These are phyloP conservation scores for Hermetia illucens DNA, from an alignment of 1,140 invertebrate genomes.

Conservation along the genomic window DNA sequence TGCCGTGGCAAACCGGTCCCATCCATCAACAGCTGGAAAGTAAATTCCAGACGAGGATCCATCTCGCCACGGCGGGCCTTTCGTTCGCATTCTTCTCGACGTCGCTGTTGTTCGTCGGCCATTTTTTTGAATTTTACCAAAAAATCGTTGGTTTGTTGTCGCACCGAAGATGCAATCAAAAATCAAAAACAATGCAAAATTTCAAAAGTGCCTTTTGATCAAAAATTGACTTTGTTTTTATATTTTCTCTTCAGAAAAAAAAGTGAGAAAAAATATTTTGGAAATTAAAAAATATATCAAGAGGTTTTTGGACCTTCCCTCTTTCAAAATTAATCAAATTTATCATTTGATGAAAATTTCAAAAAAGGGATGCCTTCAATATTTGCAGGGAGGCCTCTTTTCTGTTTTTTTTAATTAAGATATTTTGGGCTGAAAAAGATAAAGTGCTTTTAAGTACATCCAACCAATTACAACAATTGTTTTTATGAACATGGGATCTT, in stretches of 20 bases:
- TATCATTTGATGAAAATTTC: background rate
- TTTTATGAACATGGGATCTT: too few species aligned
- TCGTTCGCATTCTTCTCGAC: slow-evolving; percentile 78
- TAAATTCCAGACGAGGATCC: slow-evolving; percentile 76
- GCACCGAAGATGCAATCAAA: background rate
- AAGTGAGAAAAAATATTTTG: background rate
- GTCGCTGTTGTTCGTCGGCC: slow-evolving; percentile 43
- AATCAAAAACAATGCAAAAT: background rate
- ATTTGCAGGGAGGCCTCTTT: background rate
- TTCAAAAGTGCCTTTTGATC: background rate
- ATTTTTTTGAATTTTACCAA: background rate
- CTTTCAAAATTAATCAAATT: too few species aligned
- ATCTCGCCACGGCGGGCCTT: slow-evolving; percentile 76
- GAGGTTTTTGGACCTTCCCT: too few species aligned
- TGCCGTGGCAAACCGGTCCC: slow-evolving; percentile 60
- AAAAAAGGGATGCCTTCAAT: background rate
- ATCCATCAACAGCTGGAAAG: slow-evolving; percentile 72
- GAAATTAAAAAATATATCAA: background rate
- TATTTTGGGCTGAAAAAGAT: too few species aligned
- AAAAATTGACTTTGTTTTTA: background rate
- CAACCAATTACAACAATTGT: too few species aligned
- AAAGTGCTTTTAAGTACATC: too few species aligned
- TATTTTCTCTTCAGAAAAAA: background rate
- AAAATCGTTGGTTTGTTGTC: too few species aligned
- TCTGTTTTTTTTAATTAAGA: background rate